phyloP scores from a whole-genome alignment of 2,888 invertebrate genomes.

The Liposcelis brunnea region DNA sequence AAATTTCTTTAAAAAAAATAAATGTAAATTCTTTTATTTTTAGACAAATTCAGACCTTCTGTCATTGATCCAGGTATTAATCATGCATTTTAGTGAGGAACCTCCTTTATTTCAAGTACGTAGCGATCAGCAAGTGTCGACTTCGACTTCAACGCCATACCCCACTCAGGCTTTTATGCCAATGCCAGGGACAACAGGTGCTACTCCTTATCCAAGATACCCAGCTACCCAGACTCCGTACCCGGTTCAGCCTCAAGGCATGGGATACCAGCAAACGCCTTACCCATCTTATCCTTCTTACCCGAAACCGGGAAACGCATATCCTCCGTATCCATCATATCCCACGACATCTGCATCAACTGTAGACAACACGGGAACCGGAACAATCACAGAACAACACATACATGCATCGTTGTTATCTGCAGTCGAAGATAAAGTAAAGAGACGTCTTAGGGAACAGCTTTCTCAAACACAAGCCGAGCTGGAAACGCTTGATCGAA shows the following conservation, averaged over 20 bases:
- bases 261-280: constrained; percentile 18
- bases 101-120: constrained; percentile 63
- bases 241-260: neutral
- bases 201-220: constrained; percentile 7
- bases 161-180: constrained; percentile 33
- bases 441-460: constrained; percentile 71
- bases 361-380: constrained; percentile 30
- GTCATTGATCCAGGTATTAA: constrained; percentile 79
- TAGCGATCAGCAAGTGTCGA: constrained; percentile 14
- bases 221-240: neutral
- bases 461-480: constrained; percentile 84
- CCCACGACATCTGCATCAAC: constrained; percentile 20
- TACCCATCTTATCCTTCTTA: constrained; percentile 20
- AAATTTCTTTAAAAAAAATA: neutral
- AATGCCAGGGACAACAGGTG: constrained; percentile 20
- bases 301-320: neutral
- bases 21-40: constrained; percentile 10
- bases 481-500: constrained; percentile 70
- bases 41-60: constrained; percentile 53
- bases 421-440: constrained; percentile 88
- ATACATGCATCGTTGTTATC: constrained; percentile 84
- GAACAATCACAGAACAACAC: constrained; percentile 90
- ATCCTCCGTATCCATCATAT: constrained; percentile 18
- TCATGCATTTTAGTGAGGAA: constrained; percentile 80
- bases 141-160: constrained; percentile 29